Conservation (phyloP, 2,888 invertebrate genomes). For the Cosmopolites sordidus region DNA sequence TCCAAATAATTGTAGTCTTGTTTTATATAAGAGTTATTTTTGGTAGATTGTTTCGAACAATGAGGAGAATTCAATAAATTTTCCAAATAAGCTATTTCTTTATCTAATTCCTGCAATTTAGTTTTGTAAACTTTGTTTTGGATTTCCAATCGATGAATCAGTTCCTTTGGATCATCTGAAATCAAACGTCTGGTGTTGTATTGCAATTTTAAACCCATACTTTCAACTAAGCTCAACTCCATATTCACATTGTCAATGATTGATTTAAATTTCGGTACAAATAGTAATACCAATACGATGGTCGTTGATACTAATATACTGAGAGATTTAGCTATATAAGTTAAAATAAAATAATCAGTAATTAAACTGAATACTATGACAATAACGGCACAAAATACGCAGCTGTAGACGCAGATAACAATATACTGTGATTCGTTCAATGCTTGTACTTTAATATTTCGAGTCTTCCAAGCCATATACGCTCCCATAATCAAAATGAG, state of each 20-base stretch:
- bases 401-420: conserved; percentile 87
- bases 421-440: conserved; percentile 92
- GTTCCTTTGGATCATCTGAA: conserved; percentile 71
- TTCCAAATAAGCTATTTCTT: conserved; percentile 72
- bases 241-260: conserved; percentile 64
- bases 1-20: conserved; percentile 23
- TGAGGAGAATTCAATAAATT: conserved; percentile 50
- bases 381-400: conserved; percentile 82
- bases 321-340: conserved; percentile 76
- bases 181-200: conserved; percentile 68
- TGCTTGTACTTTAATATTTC: conserved; percentile 86
- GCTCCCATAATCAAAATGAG: conserved; percentile 82
- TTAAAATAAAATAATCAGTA: conserved; percentile 74
- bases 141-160: conserved; percentile 82
- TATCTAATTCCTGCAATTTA: conserved; percentile 74
- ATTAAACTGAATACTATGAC: conserved; percentile 86
- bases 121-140: conserved; percentile 85
- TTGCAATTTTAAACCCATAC: conserved; percentile 83
- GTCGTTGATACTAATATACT: conserved; percentile 83
- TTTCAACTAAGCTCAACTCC: conserved; percentile 78
- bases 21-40: conserved; percentile 8
- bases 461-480: conserved; percentile 95
- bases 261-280: conserved; percentile 78
- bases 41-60: conserved; percentile 22
- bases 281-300: conserved; percentile 77